These are phyloP conservation scores for Griposia aprilina DNA, from an alignment of 2,888 invertebrate species.

Conservation along the genomic window DNA sequence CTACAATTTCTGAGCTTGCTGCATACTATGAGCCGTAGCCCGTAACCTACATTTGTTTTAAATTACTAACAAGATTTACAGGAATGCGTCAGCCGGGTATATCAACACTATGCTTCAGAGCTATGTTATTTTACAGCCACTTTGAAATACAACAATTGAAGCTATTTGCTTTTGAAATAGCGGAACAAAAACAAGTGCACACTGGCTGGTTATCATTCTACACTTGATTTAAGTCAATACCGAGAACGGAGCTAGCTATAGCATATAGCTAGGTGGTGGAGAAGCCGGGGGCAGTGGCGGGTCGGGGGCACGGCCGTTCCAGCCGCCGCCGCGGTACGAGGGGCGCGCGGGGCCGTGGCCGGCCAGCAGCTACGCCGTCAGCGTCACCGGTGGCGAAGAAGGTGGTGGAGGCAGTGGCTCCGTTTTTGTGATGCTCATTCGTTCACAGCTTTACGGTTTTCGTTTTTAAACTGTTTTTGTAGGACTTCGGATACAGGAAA, in stretches of 20 bases:
- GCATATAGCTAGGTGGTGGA: too few species aligned
- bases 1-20: constrained; percentile 39
- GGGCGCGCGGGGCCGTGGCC: too few species aligned
- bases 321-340: too few species aligned
- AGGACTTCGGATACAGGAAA: constrained; percentile 18
- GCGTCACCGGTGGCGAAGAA: too few species aligned
- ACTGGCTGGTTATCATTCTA: constrained; percentile 17
- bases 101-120: constrained; percentile 10
- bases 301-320: too few species aligned
- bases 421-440: neutral
- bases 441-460: constrained; percentile 13
- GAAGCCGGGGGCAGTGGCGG: too few species aligned
- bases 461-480: constrained; percentile 11
- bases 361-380: too few species aligned
- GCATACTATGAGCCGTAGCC: constrained; percentile 28
- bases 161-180: constrained; percentile 30
- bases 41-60: constrained; percentile 59
- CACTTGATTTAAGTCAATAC: constrained; percentile 21
- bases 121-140: constrained; percentile 49
- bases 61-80: constrained; percentile 64
- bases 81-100: constrained; percentile 25
- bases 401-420: too few species aligned
- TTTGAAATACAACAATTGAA: constrained; percentile 36
- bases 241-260: constrained; percentile 12
- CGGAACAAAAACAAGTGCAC: constrained; percentile 3